Base-by-base conservation (phyloP, 2,113 vertebrate species). In the Halichoerus grypus region DNA sequence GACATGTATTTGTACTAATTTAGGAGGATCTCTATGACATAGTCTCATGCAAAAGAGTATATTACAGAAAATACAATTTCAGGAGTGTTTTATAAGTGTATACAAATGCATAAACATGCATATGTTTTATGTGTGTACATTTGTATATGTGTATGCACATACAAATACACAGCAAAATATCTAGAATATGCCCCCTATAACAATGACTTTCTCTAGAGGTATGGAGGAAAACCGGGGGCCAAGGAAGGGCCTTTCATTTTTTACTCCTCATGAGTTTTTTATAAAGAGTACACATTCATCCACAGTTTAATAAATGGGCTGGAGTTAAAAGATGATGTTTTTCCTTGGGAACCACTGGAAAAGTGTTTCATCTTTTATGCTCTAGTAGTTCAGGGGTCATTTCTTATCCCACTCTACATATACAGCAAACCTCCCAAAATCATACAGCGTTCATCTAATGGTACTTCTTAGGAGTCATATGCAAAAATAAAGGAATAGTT, bases 71-170 rank as follows among this genome's bases (percentile, higher is more conserved):
- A 42, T 46, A 13, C 4, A 21, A 86, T 22, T 26, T 51, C 39
- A 10, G 12, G 16, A 22, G 28, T 39, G 91, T 59, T 67, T 57
- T 31, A 1, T 42, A 86, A 85, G 8, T 18, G 18, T 22, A 26
- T 6, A 59, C 15, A 33, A 16, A 69, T 18, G 39, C 22, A 31
- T 7, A 61, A 51, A 33, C 11, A 36, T 12, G 72, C 49, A 57
- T 16, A 14, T n/a, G 71, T 18, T 65, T 49, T 33, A 19, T n/a
- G 4, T 31, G 7, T 71, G 19, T 6, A 36, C 8, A 36, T 36
- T 5, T 49, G 51, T 13, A 5, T 19, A n/a, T 31, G n/a, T n/a
- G 11, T 11, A 1, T 2, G 3, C 81, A n/a, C 11, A 36, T 14
- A 80, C 33, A 33, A 39, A 86, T 13, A 57, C 18, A 11, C 42